A percentile compares a stretch with the other conserved stretches of the same genome.
phyloP scores from a whole-genome alignment of 2,888 invertebrate species.

The Ormyrus rosae region DNA sequence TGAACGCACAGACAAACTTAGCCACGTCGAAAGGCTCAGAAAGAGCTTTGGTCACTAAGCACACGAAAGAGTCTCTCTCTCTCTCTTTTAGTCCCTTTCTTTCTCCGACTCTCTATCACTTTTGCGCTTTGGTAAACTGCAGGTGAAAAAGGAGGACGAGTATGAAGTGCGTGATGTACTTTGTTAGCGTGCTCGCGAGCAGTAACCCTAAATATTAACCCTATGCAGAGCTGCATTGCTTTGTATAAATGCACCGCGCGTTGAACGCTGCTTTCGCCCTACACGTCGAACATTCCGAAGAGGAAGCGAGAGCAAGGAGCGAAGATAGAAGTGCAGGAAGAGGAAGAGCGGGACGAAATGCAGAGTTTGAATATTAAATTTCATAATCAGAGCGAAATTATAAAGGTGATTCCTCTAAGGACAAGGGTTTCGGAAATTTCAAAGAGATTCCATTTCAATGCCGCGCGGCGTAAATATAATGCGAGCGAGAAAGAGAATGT shows the following conservation, averaged over 20 bases:
- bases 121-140: too few relatives aligned
- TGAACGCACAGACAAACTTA: constrained; percentile 5
- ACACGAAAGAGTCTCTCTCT: constrained; percentile 9
- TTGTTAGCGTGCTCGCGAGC: constrained; percentile 67
- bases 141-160: constrained; percentile 29
- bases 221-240: constrained; percentile 63
- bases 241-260: background rate
- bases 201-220: constrained; percentile 72
- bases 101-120: too few relatives aligned
- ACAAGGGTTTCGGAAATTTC: constrained; percentile 42
- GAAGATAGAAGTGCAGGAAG: constrained; percentile 38
- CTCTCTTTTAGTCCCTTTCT: too few relatives aligned
- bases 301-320: background rate
- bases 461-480: background rate
- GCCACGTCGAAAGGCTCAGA: constrained; percentile 43
- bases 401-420: constrained; percentile 57
- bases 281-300: background rate
- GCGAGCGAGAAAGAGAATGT: too few relatives aligned
- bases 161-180: constrained; percentile 68
- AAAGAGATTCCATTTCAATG: constrained; percentile 43
- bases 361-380: constrained; percentile 71
- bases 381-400: constrained; percentile 69
- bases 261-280: background rate
- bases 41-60: constrained; percentile 59
- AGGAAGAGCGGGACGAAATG: constrained; percentile 56